Conservation (phyloP, 2,113 vertebrate species). For the Gallinago paraguaiae region DNA sequence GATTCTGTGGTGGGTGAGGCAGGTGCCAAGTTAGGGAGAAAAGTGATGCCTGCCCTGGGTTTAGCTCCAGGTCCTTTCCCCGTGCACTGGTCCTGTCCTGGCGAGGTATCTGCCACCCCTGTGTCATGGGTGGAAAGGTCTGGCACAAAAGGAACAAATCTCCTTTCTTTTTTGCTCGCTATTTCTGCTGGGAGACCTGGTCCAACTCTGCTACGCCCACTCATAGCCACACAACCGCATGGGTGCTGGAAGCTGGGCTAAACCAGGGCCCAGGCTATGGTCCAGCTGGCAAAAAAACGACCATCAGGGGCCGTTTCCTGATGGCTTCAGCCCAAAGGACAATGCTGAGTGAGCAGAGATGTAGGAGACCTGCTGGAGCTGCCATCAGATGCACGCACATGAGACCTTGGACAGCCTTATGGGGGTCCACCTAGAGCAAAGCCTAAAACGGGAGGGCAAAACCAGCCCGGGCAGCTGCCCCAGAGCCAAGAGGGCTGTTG, state of each 20-base stretch:
- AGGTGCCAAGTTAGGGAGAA: not conserved
- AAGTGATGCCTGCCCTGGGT: not conserved
- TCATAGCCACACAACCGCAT: accelerated
- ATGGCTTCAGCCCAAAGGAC: not conserved
- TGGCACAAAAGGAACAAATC: not conserved
- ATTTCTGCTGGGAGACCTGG: not conserved
- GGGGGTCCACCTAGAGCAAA: not conserved
- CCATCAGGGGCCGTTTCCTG: not conserved
- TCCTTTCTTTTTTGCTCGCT: not conserved
- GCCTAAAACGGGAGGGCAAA: not conserved
- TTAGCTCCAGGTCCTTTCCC: not conserved
- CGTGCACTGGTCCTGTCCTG: not conserved
- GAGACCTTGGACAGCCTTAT: accelerated
- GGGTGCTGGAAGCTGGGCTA: not conserved
- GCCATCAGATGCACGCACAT: accelerated
- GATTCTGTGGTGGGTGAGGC: not conserved
- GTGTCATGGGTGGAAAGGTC: not conserved
- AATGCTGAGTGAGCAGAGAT: not conserved
- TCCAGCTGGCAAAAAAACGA: not conserved
- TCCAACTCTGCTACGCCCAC: not conserved
- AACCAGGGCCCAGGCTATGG: not conserved
- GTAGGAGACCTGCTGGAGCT: not conserved
- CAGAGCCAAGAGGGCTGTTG: not conserved
- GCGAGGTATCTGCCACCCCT: not conserved
- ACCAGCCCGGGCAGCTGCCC: not conserved